Conservation (phyloP, 2,888 invertebrate genomes). For the Drosophila tanythrix region DNA sequence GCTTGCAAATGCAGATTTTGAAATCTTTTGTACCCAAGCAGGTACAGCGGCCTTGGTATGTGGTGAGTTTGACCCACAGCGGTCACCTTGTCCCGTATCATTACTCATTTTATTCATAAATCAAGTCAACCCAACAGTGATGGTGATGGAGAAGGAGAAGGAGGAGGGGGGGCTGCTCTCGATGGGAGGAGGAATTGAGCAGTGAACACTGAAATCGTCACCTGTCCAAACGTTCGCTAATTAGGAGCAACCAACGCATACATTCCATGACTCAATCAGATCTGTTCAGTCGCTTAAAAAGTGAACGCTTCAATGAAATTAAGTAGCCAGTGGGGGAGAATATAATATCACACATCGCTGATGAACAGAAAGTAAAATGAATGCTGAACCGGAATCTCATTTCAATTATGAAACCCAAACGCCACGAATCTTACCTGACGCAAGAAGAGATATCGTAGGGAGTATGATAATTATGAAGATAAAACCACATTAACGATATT, state of each 20-base stretch:
- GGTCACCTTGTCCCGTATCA: conserved; percentile 53
- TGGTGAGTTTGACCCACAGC: neutral
- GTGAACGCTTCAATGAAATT: neutral
- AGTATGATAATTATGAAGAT: neutral
- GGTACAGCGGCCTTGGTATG: no score
- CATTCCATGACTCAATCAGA: neutral
- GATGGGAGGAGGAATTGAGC: neutral
- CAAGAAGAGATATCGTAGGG: neutral
- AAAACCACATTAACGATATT: neutral
- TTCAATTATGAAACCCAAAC: neutral
- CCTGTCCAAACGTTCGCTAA: conserved; percentile 54
- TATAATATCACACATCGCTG: neutral
- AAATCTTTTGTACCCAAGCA: neutral
- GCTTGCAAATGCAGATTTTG: neutral
- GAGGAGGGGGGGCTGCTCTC: neutral
- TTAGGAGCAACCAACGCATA: conserved; percentile 50
- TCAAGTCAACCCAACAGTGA: conserved; percentile 50
- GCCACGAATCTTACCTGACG: neutral
- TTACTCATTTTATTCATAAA: conserved; percentile 10
- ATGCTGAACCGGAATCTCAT: neutral
- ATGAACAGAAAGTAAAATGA: neutral
- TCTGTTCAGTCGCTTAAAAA: conserved; percentile 1
- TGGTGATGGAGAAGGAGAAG: neutral
- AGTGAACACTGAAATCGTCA: conserved; percentile 36
- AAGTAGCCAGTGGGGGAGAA: neutral